Percentiles rank a stretch among this genome's conserved stretches.
Conservation (phyloP, 2,888 invertebrate genomes). For the Callosobruchus maculatus region DNA sequence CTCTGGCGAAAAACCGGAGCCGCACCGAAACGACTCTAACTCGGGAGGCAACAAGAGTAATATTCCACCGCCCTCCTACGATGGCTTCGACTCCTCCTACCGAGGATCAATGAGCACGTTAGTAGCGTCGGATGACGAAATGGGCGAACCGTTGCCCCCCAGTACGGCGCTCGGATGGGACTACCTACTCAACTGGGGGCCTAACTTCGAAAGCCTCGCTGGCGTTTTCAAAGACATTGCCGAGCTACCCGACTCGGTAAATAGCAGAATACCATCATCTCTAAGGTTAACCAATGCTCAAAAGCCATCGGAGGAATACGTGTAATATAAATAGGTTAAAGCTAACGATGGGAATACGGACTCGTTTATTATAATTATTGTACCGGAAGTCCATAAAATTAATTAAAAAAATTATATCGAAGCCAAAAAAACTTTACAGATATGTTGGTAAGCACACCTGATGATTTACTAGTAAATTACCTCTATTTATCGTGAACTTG, state of each 20-base stretch:
- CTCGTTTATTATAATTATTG: neutral
- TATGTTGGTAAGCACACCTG: too few relatives aligned
- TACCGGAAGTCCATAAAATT: neutral
- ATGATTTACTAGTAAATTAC: too few relatives aligned
- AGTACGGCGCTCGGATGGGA: conserved; percentile 86
- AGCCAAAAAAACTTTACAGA: too few relatives aligned
- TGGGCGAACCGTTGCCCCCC: conserved; percentile 72
- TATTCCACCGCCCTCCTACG: conserved; percentile 75
- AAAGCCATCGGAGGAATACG: conserved; percentile 88
- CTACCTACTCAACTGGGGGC: conserved; percentile 92
- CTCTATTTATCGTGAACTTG: too few relatives aligned
- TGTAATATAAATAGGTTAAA: conserved; percentile 49
- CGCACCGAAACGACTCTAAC: conserved; percentile 36
- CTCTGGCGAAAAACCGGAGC: conserved; percentile 65
- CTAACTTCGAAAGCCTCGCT: conserved; percentile 91
- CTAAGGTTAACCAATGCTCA: conserved; percentile 75
- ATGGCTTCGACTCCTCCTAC: conserved; percentile 92
- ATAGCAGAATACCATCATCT: conserved; percentile 68
- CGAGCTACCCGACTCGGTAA: conserved; percentile 81
- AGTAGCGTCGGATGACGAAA: conserved; percentile 90
- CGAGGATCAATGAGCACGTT: conserved; percentile 90
- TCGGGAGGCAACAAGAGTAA: conserved; percentile 56
- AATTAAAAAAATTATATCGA: neutral
- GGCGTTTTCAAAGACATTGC: conserved; percentile 97
- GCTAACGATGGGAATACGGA: neutral